Percentiles rank a stretch among this genome's conserved stretches.
phyloP scores from a whole-genome alignment of 37 sponge, comb jelly and placozoan species.

The Mnemiopsis leidyi region DNA sequence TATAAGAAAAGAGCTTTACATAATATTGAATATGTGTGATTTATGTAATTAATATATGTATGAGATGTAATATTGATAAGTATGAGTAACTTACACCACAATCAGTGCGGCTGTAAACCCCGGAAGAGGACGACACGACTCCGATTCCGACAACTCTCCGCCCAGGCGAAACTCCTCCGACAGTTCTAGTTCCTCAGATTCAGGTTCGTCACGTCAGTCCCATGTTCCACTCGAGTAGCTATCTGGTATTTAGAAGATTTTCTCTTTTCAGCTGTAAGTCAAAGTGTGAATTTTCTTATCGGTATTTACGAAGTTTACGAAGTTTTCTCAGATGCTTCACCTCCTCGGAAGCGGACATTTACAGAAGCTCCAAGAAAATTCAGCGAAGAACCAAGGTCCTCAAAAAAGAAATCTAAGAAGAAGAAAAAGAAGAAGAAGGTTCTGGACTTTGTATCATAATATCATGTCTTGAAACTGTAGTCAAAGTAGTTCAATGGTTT shows the following conservation, averaged over 20 bases:
- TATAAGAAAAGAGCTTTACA: too few species aligned
- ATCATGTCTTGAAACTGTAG: too few species aligned
- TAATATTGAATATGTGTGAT: too few species aligned
- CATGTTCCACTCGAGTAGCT: too few species aligned
- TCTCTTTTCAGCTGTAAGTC: too few species aligned
- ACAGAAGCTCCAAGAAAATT: constrained; percentile 36
- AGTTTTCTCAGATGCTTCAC: constrained; percentile 11
- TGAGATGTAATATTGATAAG: too few species aligned
- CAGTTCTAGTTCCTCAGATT: background rate
- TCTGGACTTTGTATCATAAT: background rate
- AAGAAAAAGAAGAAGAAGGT: background rate
- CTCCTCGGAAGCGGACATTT: constrained; percentile 19
- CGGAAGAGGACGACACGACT: constrained; percentile 24
- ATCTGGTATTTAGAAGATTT: too few species aligned
- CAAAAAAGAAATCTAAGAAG: background rate
- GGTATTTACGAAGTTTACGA: background rate
- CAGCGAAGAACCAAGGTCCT: background rate
- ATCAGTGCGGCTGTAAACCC: background rate
- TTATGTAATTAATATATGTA: too few species aligned
- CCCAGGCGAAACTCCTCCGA: background rate
- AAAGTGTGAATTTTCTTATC: too few species aligned
- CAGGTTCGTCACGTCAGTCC: too few species aligned
- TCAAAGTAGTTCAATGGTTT: too few species aligned
- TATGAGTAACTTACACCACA: background rate
- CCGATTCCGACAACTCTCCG: constrained; percentile 14